Base-by-base conservation (phyloP, 1,140 invertebrate genomes). In the Zaprionus vittiger region DNA sequence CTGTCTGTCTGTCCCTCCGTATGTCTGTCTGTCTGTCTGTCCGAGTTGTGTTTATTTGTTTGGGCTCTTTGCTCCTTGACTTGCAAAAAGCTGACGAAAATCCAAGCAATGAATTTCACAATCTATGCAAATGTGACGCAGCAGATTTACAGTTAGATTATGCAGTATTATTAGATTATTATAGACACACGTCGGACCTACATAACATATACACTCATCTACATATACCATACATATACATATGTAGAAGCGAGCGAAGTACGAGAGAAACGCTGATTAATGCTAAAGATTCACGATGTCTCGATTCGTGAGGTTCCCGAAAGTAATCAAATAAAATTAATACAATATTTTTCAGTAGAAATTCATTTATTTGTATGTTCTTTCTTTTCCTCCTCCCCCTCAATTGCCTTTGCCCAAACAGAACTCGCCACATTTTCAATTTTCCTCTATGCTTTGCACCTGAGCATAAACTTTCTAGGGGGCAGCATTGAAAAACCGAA, bases 41-140 rank as follows among this genome's bases (percentile, higher is more conserved):
- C 6, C 54, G 14, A 52, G 9, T 24, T 52, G 4, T 22, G 47
- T 52, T 52, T 52, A 52, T 56, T 28, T 26, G 54, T 31, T 15
- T 28, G 54, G 54, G 54, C 41, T 41, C 41, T 7, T 34, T 47
- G 41, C 41, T 47, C 41, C 41, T 47, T 47, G 41, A 47, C 41
- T 47, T 47, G 41, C 41, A 47, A 47, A 47, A 47, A 47, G 41
- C 56, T 34, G 28, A 59, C 56, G 24, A 59, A 67, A 67, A 59
- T 66, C 47, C 12, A 49, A 37, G 44, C 15, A 37, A 62, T 22
- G 37, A 38, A 84, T 84, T 83, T 83, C 72, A 68, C 81, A 83
- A 83, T 83, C 72, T 77, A 68, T 82, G 80, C 41, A 75, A 79
- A 79, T 82, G 61, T 55, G 80, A 83, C 54, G 55, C 55, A 28